phyloP scores from a whole-genome alignment of 2,113 vertebrate genomes.

The Procavia capensis region DNA sequence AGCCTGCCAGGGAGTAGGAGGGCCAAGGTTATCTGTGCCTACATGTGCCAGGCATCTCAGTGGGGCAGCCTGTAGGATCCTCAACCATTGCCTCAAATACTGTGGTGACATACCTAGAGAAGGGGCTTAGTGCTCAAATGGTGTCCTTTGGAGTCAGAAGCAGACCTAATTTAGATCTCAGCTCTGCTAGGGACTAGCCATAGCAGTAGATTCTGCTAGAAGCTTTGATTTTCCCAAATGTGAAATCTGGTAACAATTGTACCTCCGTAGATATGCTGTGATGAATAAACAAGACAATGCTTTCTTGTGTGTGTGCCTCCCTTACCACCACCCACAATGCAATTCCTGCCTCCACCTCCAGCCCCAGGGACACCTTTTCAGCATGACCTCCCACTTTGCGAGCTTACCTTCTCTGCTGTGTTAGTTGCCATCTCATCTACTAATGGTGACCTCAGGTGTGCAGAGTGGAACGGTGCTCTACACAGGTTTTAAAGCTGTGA shows the following conservation, averaged over 20 bases:
- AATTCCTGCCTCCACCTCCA: not conserved
- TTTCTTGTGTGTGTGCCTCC: not conserved
- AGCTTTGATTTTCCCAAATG: not conserved
- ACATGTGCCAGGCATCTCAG: not conserved
- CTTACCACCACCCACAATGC: rapidly evolving
- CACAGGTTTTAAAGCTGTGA: not conserved
- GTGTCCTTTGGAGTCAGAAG: not conserved
- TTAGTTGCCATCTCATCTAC: not conserved
- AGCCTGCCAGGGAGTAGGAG: constrained; percentile 53
- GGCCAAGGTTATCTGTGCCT: not conserved
- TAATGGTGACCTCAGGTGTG: no score
- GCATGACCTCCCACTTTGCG: no score
- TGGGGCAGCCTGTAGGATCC: not conserved
- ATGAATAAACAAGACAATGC: not conserved
- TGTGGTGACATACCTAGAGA: not conserved
- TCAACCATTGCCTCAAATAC: not conserved
- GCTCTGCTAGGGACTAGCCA: not conserved
- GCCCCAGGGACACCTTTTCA: not conserved
- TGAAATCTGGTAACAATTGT: not conserved
- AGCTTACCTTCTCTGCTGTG: not conserved
- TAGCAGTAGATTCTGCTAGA: not conserved
- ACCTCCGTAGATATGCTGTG: not conserved
- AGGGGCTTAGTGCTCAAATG: not conserved
- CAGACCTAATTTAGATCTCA: not conserved
- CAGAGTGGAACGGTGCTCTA: not conserved